A percentile compares a stretch with the other conserved stretches of the same genome.
These are phyloP conservation scores for Drosophila sucinea DNA, from an alignment of 1,140 invertebrate genomes.

Conservation along the genomic window DNA sequence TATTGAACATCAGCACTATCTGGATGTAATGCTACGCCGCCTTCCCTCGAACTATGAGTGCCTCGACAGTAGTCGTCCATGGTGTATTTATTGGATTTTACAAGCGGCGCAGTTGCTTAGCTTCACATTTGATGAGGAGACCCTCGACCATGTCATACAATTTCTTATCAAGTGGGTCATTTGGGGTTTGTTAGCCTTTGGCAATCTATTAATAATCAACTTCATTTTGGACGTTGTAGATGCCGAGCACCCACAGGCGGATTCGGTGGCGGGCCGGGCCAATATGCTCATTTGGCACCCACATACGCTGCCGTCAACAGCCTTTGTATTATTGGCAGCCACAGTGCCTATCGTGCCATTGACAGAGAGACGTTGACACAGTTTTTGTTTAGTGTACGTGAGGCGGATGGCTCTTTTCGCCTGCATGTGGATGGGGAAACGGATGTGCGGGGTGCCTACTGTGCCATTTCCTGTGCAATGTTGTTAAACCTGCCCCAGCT, in stretches of 20 bases:
- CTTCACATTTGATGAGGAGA: conserved; percentile 87
- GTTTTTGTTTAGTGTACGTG: conserved; percentile 91
- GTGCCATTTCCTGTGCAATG: conserved; percentile 94
- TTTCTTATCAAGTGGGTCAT: conserved; percentile 86
- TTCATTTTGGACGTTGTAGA: conserved; percentile 72
- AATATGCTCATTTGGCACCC: conserved; percentile 95
- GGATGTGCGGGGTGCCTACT: conserved; percentile 97
- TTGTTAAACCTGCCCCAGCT: conserved; percentile 89
- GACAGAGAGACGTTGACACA: conserved; percentile 89
- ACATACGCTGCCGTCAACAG: conserved; percentile 99
- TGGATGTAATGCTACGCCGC: conserved; percentile 88
- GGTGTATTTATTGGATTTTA: conserved; percentile 98
- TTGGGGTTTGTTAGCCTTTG: neutral
- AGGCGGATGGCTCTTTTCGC: conserved; percentile 94
- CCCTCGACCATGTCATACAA: conserved; percentile 87
- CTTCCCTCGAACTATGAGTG: conserved; percentile 89
- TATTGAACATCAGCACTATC: conserved; percentile 87
- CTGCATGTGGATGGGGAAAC: conserved; percentile 97
- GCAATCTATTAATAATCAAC: conserved; percentile 4
- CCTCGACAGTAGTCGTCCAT: conserved; percentile 96
- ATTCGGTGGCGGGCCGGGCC: conserved; percentile 96
- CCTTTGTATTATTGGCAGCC: conserved; percentile 93
- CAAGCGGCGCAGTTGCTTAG: conserved; percentile 94
- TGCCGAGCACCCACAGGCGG: conserved; percentile 94
- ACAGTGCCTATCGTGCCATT: conserved; percentile 93